Base-by-base conservation (phyloP, 2,113 vertebrate species). In the Monopterus albus region DNA sequence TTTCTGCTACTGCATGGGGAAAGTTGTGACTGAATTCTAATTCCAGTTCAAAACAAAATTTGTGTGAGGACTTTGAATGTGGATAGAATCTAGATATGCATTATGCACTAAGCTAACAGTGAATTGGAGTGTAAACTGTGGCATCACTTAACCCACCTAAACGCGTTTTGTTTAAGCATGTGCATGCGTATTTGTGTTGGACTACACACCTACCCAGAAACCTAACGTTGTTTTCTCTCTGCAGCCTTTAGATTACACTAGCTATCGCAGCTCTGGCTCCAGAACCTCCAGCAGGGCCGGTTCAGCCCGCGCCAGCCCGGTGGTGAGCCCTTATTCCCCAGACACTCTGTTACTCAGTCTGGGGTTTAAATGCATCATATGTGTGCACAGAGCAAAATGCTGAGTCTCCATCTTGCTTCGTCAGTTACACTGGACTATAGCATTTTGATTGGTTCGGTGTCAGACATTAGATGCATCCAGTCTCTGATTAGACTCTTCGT, bases 261-360 rank as follows among this genome's bases (percentile, higher is more conserved):
- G 94, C 79, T 95, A 94, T 89, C 92, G 94, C 70, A 92, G 92
- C 31, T 95, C 95, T 14, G 83, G 94, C 90, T 98, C 96, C 81
- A 95, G 96, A 35, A 88, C 93, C 7, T 98, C 97, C 36, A 98
- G 96, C 85, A 94, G 96, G 91, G 94, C 96, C 83, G 95, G 94
- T 83, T 98, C 96, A 36, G 95, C 95, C 50, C 94, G 95, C 13
- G 90, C 95, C 92, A 99, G 97, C 87, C 96, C 97, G 17, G 96
- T 97, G 97, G 97, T 98, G 95, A 99, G 97, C 92, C 72, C 35
- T 14, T 51, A 21, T 17, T 72, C 33, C 9, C 47, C 57, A 43
- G 23, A 42, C 65, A 58, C 36, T 2, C 50, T 10, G 15, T 18
- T 10, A 7, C 21, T 17, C 7, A 7, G n/a, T n/a, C n/a, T n/a